Evolutionary conservation across 2,113 vertebrate genomes (phyloP).

Genomic region (Penelope pileata): DNA sequence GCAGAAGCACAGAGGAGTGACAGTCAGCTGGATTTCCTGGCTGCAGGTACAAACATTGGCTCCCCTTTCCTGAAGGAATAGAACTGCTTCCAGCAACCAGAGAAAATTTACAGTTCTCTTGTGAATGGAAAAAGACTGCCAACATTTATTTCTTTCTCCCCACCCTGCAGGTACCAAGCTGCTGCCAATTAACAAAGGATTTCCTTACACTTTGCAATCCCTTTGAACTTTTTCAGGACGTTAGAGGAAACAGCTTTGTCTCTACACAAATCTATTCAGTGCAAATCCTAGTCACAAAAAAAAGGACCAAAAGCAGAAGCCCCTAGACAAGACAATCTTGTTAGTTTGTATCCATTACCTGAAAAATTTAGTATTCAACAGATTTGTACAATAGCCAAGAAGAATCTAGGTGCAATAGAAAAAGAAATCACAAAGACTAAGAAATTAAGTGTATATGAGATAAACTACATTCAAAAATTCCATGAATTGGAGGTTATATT

Average conservation of each 20-base stretch:
- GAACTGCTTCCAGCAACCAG: conserved; percentile 31
- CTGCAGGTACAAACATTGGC: conserved; percentile 49
- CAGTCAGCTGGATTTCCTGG: conserved; percentile 57
- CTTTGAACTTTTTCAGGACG: conserved; percentile 57
- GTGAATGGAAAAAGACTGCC: conserved; percentile 24
- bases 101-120: conserved; percentile 31
- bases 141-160: conserved; percentile 21
- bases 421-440: conserved; percentile 16
- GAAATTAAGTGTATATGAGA: neutral
- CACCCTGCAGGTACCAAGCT: conserved; percentile 30
- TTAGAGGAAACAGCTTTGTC: conserved; percentile 44
- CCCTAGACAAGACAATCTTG: neutral
- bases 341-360: neutral
- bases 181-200: conserved; percentile 54
- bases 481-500: neutral
- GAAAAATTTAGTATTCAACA: neutral
- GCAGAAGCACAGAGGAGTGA: conserved; percentile 34
- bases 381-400: conserved; percentile 22
- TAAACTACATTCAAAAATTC: neutral
- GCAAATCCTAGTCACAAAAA: conserved; percentile 31
- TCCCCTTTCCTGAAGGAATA: conserved; percentile 26
- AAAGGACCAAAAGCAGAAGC: neutral
- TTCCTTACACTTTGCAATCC: conserved; percentile 35
- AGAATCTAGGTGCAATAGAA: neutral
- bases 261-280: conserved; percentile 40